Base-by-base conservation (phyloP, 2,113 vertebrate species). In the Odontesthes bonariensis region DNA sequence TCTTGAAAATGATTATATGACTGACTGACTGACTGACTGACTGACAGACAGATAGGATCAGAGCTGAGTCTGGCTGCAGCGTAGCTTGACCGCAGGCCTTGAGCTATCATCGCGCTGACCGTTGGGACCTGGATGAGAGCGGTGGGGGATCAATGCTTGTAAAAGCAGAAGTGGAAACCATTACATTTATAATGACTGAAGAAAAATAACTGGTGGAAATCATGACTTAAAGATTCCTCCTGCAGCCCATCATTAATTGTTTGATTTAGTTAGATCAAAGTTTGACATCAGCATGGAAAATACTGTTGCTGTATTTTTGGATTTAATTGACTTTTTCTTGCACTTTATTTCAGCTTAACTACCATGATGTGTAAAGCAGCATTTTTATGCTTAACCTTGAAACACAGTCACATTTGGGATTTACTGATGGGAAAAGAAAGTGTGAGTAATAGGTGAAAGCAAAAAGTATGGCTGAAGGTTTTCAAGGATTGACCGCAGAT, bases 61-160 rank as follows among this genome's bases (percentile, higher is more conserved):
- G 57, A 62, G 74, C 66, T 40, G 73, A 60, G 31, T 82, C 73
- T 82, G 77, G 79, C 77, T 76, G 54, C 6, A 71, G 60, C 58
- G 72, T 65, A 83, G 83, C 81, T 77, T 69, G 73, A 90, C 87
- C 73, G 17, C 86, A 79, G 70, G 44, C 73, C 78, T 68, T 77
- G 58, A 85, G 74, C 86, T 84, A 76, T 88, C 83, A 83, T 85
- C 85, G 56, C 73, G 31, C 78, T 75, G 82, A 81, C 83, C 79
- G 60, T 65, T 56, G 7, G 79, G 55, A 54, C 27, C 73, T 73
- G 66, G 31, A 49, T 49, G 62, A 1, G 22, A 44, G 17, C 3
- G 16, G 19, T 42, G 31, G 42, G 35, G 57, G 16, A 40, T 44
- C 79, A 35, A 55, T 57, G 70, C 32, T 46, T 60, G 49, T 49